Conservation (phyloP, 2,888 invertebrate species). For the Mythimna ferrago region DNA sequence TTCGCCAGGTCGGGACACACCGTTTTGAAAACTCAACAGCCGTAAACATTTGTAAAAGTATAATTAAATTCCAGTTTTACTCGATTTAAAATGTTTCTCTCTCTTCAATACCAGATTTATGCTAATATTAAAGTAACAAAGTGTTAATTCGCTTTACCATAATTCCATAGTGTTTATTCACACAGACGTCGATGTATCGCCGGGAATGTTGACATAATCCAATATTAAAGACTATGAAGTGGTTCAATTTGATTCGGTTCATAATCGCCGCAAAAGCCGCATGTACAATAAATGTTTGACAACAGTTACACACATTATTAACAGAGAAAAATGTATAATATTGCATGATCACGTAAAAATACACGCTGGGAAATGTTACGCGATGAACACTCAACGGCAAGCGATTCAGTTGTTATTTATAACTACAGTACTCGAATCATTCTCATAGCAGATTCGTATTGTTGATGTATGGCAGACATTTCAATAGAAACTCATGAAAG, state of each 20-base stretch:
- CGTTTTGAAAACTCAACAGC: slow-evolving; percentile 21
- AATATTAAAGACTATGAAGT: slow-evolving; percentile 12
- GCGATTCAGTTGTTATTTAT: slow-evolving; percentile 5
- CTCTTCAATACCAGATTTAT: background rate
- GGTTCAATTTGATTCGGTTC: slow-evolving; percentile 9
- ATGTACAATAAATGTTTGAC: slow-evolving; percentile 1
- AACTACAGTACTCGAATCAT: slow-evolving; percentile 15
- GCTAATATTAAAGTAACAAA: slow-evolving; percentile 15
- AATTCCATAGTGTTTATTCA: slow-evolving; percentile 13
- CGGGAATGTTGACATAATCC: background rate
- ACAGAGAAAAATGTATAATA: background rate
- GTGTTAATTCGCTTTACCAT: slow-evolving; percentile 1
- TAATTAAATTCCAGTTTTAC: slow-evolving; percentile 21
- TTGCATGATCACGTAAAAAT: slow-evolving; percentile 4
- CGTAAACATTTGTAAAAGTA: slow-evolving; percentile 14
- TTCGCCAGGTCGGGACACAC: too few relatives aligned
- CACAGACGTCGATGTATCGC: background rate
- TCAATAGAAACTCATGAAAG: slow-evolving; percentile 15
- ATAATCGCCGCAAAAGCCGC: slow-evolving; percentile 11
- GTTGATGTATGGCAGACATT: slow-evolving; percentile 14
- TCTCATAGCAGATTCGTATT: background rate
- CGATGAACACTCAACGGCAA: slow-evolving; percentile 13
- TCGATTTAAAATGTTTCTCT: slow-evolving; percentile 1
- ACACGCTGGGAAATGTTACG: background rate
- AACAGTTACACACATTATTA: background rate